Evolutionary conservation across 2,797 vertebrate genomes (phyloP).

Genomic region (Echeneis naucrates): DNA sequence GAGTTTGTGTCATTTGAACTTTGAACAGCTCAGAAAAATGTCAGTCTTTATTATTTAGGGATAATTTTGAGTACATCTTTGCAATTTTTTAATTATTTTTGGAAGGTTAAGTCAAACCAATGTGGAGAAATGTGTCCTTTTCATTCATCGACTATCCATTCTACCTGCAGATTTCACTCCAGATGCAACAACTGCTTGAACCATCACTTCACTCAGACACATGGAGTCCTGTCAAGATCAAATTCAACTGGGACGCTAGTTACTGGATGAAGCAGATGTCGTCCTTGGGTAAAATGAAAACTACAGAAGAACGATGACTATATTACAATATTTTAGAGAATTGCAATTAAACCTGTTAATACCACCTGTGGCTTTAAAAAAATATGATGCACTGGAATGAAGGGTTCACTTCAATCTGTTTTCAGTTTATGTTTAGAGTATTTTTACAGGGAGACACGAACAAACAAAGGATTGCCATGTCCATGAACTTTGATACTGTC

Average conservation of each 20-base stretch:
- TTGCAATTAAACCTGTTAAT: neutral
- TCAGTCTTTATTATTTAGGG: neutral
- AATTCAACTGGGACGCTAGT: conserved; percentile 97
- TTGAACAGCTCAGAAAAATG: neutral
- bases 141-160: neutral
- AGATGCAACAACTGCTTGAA: conserved; percentile 95
- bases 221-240: conserved; percentile 91
- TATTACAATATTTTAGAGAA: neutral
- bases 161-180: conserved; percentile 91
- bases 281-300: conserved; percentile 86
- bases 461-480: neutral
- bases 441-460: too few species aligned
- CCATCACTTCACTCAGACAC: conserved; percentile 87
- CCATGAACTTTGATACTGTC: neutral
- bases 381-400: neutral
- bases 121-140: neutral
- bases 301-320: neutral
- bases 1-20: neutral
- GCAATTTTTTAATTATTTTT: neutral
- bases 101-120: neutral
- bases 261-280: conserved; percentile 97
- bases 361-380: too few species aligned
- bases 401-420: neutral
- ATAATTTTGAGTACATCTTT: neutral
- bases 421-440: too few species aligned